phyloP scores from a whole-genome alignment of 2,888 invertebrate genomes.

The Leptinotarsa tumamoca region DNA sequence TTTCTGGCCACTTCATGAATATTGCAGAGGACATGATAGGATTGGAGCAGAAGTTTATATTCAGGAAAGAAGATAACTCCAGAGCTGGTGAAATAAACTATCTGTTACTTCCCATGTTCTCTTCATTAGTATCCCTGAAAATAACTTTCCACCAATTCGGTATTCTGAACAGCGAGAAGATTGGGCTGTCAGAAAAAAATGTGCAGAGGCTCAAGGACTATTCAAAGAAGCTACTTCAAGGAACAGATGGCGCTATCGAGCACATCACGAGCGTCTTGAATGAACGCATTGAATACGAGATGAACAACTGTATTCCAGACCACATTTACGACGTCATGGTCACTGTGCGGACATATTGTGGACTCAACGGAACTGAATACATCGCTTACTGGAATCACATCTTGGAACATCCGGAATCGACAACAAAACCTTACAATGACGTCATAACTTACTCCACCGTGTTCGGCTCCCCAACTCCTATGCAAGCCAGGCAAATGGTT shows the following conservation, averaged over 20 bases:
- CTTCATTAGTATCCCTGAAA: background rate
- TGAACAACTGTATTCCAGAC: background rate
- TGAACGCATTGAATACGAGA: background rate
- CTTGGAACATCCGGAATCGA: slow-evolving; percentile 6
- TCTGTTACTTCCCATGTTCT: slow-evolving; percentile 1
- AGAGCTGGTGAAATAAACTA: background rate
- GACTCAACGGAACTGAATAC: slow-evolving; percentile 9
- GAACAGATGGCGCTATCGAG: slow-evolving; percentile 1
- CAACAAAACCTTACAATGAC: slow-evolving; percentile 1
- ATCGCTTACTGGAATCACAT: slow-evolving; percentile 4
- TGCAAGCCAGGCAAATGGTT: slow-evolving; percentile 18
- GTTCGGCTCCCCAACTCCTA: slow-evolving; percentile 25
- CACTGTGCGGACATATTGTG: background rate
- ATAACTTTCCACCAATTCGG: too few species aligned
- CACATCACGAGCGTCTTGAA: slow-evolving; percentile 1
- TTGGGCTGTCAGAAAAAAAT: background rate
- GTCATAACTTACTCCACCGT: slow-evolving; percentile 22
- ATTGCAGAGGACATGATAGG: too few species aligned
- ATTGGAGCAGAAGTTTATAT: too few species aligned
- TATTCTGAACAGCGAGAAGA: background rate
- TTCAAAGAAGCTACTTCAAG: background rate
- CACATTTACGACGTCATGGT: slow-evolving; percentile 3
- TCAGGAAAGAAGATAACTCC: too few species aligned
- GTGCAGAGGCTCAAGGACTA: background rate
- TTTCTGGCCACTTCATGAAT: too few species aligned